Base-by-base conservation (phyloP, 2,888 invertebrate species). In the Drosophila fulvimacula region DNA sequence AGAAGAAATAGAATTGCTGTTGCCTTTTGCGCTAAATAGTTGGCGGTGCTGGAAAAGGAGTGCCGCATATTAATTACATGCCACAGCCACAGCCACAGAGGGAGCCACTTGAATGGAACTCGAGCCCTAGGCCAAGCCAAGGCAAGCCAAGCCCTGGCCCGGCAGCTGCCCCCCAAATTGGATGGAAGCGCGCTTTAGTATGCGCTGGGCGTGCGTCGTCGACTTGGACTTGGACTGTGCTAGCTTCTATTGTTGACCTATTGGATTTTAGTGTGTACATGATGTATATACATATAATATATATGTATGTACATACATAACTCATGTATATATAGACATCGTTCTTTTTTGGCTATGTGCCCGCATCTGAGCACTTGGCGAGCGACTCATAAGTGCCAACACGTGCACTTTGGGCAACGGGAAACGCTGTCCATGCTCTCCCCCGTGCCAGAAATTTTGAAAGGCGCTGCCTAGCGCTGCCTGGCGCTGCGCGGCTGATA, bases 41-140 rank as follows among this genome's bases (percentile, higher is more conserved):
- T 77, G 63, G 65, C 64, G 62, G 49, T 70, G 69, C 67, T 73
- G 53, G 70, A 61, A 76, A 88, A 82, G 84, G 84, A 84, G 88
- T 88, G 84, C 86, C 88, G 88, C 84, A 84, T 84, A 84, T 84
- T 84, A 84, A 88, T 84, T 81, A 88, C 79, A 73, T 73, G 76
- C 83, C 68, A 59, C 71, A 74, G 44, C 27, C 3, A 1, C 10
- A 27, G 46, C 5, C 27, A 5, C 49, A 49, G 57, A 2, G 19
- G 38, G n/a, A 38, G 41, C 78, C 81, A 81, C 81, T 81, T 80
- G 79, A 80, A 77, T 81, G 81, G 79, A 77, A 69, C 68, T 49
- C 75, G 72, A 83, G 73, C 77, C 69, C 76, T 41, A 30, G 39
- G 58, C 70, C 70, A 55, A 39, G 36, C 38, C 52, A 62, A 65